Evolutionary conservation across 2,797 vertebrate genomes (phyloP), one percentile per base, ranked within the genome.

Genomic region (Lepilemur septentrionalis): DNA sequence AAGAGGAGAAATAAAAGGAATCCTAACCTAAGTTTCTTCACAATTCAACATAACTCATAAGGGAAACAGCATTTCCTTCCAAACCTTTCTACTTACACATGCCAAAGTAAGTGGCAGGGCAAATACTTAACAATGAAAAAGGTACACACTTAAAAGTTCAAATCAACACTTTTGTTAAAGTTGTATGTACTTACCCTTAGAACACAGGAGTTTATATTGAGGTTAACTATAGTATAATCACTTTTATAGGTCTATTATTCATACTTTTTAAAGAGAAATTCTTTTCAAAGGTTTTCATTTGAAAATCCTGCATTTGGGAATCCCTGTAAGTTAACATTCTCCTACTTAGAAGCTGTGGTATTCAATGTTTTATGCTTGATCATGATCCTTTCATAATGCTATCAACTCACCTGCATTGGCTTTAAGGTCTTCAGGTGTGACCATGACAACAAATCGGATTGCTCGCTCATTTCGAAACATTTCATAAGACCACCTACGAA

Each of bases 391-490:
- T 93, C 52, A 48, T 15, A 89, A 81, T 61, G 59, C 15, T 65
- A 85, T 48, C 52, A 93, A 75, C 98, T 97, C 96, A 98, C 99
- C 99, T 95, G 99, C 98, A 32, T 99, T 99, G 80, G 98, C 99
- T 97, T 99, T 99, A 96, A 99, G 98, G 96, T 99, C 99, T 98
- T 99, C 99, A 7, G 99, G 99, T 4, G 99, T 99, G 95, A 99
- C 99, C 99, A 99, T 99, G 73, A 99, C 99, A 30, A 99, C 99
- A 95, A 99, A 99, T 73, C 99, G 99, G 95, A 99, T 99, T 1
- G 99, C 99, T 63, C 99, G 99, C 98, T 99, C 99, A 8, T 99
- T 99, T 11, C 99, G 99, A 97, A 99, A 99, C 99, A 99, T 99
- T 98, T 99, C 99, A 1, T 99, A 99, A 96, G 99, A 99, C 99